These are phyloP conservation scores for Bombycilla garrulus DNA, from an alignment of 2,113 vertebrate genomes.

Conservation along the genomic window DNA sequence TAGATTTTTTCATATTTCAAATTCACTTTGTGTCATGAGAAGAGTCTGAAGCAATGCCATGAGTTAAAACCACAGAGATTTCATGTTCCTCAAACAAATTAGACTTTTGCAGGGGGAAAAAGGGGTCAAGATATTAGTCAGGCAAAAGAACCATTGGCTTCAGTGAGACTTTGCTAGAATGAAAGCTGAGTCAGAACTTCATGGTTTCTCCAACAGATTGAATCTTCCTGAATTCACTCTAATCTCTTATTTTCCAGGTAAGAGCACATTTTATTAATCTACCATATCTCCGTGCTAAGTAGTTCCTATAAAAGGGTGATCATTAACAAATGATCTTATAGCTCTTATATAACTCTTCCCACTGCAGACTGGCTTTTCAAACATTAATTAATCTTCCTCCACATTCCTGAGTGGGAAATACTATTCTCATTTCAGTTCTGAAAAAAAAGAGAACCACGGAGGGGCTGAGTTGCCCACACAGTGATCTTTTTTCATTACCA, in stretches of 20 bases:
- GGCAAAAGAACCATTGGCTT: not conserved
- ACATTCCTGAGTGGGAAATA: constrained; percentile 18
- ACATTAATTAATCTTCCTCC: constrained; percentile 42
- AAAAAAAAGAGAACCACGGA: not conserved
- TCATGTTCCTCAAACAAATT: not conserved
- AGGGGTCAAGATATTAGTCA: not conserved
- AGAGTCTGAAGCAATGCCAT: not conserved
- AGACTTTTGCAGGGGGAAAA: not conserved
- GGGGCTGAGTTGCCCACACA: not conserved
- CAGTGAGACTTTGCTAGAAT: not conserved
- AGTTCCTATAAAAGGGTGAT: not conserved
- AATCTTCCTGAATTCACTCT: not conserved
- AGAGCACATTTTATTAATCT: constrained; percentile 27
- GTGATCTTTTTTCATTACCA: constrained; percentile 10
- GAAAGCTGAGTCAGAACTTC: constrained; percentile 6
- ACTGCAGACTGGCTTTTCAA: constrained; percentile 46
- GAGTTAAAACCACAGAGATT: not conserved
- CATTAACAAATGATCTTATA: constrained; percentile 46
- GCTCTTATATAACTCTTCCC: constrained; percentile 32
- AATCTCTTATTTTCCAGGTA: constrained; percentile 7
- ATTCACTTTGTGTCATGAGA: not conserved
- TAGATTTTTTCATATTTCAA: not conserved
- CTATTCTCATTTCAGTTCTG: constrained; percentile 15
- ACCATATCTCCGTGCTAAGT: not conserved
- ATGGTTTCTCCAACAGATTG: not conserved